Percentiles rank a stretch among this genome's conserved stretches.
Evolutionary conservation across 2,113 vertebrate species (phyloP).

Genomic region (Pelobates fuscus): DNA sequence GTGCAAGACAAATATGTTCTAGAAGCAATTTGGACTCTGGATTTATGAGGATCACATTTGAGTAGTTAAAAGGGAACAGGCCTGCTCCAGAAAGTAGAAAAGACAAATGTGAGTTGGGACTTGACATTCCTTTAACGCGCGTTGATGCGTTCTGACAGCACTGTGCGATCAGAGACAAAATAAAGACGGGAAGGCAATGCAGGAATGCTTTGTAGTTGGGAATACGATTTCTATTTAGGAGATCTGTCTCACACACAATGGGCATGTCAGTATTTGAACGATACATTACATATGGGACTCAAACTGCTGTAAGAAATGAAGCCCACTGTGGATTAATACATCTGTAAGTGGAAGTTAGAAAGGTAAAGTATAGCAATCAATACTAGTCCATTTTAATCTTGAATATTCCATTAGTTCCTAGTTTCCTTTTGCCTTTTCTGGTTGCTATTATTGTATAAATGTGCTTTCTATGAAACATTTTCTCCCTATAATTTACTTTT

Average conservation of each 20-base stretch:
- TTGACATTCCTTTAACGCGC: constrained; percentile 9
- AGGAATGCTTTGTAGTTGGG: constrained; percentile 22
- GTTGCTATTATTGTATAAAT: too few species aligned
- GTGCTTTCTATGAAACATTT: too few species aligned
- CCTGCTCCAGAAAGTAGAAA: not conserved
- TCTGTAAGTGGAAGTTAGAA: not conserved
- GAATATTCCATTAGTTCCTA: not conserved
- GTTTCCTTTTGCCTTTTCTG: not conserved
- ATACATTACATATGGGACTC: constrained; percentile 16
- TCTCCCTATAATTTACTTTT: too few species aligned
- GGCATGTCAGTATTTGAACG: constrained; percentile 15
- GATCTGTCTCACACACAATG: constrained; percentile 12
- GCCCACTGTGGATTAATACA: not conserved
- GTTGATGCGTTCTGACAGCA: constrained; percentile 34
- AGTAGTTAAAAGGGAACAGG: not conserved
- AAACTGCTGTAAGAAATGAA: too few species aligned
- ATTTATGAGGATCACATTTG: not conserved
- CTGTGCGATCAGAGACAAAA: constrained; percentile 8
- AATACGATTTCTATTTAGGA: constrained; percentile 22
- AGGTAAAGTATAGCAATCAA: not conserved
- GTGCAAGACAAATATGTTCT: not conserved
- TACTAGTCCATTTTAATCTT: not conserved
- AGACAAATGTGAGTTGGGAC: constrained; percentile 11
- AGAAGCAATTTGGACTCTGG: not conserved
- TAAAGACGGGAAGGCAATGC: not conserved